Conservation (phyloP, 1,140 invertebrate genomes). For the Leucophenga varia region DNA sequence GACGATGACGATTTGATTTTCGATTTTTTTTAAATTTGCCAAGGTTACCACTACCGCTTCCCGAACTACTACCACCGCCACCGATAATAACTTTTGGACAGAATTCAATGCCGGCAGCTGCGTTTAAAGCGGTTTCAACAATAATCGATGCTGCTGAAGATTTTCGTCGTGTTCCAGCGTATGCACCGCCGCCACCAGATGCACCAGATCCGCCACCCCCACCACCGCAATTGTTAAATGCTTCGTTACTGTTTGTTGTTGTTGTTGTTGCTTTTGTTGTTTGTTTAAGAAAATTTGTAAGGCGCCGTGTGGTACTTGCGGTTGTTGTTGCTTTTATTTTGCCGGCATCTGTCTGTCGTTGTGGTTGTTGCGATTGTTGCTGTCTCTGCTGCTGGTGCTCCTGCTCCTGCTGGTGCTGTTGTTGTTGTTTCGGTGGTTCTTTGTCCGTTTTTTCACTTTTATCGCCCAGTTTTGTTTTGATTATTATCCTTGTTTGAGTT, state of each 20-base stretch:
- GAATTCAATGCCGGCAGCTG: slow-evolving; percentile 28
- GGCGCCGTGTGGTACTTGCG: slow-evolving; percentile 19
- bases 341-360: slow-evolving; percentile 13
- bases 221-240: background rate
- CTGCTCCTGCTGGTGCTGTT: slow-evolving; percentile 1
- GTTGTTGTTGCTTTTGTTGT: slow-evolving; percentile 10
- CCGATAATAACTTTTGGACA: no score
- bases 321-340: slow-evolving; percentile 37
- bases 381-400: background rate
- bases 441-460: slow-evolving; percentile 5
- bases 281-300: slow-evolving; percentile 31
- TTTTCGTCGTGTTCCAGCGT: slow-evolving; percentile 38
- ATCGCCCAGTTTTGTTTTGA: background rate
- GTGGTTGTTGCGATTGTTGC: background rate
- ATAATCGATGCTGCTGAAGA: slow-evolving; percentile 44
- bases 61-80: no score
- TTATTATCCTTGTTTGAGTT: slow-evolving; percentile 2
- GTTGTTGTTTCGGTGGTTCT: no score
- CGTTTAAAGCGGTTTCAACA: slow-evolving; percentile 27
- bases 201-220: slow-evolving; percentile 9
- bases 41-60: no score
- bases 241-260: slow-evolving; percentile 2
- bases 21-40: no score
- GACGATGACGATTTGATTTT: no score
- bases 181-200: slow-evolving; percentile 12